A percentile compares a stretch with the other conserved stretches of the same genome.
Evolutionary conservation across 1,140 invertebrate genomes (phyloP).

Genomic region (Drosophila ercepeae): DNA sequence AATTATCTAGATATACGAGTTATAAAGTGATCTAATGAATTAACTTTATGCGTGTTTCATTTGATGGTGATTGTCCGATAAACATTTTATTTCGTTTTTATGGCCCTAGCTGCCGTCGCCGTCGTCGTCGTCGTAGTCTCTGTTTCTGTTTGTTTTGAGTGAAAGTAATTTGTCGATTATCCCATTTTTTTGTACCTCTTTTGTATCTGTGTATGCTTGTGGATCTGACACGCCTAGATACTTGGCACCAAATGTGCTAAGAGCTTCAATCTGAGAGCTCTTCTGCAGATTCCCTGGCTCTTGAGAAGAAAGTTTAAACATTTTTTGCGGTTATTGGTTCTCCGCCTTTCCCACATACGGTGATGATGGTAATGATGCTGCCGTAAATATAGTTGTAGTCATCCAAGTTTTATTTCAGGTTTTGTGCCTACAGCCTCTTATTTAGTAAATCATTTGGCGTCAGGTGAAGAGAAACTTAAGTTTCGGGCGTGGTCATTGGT

Average conservation of each 20-base stretch:
- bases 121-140: no score
- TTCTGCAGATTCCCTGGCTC: constrained; percentile 53
- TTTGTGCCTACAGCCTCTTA: constrained; percentile 37
- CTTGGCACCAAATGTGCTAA: constrained; percentile 45
- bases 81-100: constrained; percentile 64
- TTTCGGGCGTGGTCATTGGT: not conserved
- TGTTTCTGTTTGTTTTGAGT: constrained; percentile 54
- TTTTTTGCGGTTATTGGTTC: constrained; percentile 13
- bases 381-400: constrained; percentile 50
- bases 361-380: constrained; percentile 13
- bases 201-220: constrained; percentile 2
- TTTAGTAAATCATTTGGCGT: constrained; percentile 62
- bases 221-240: constrained; percentile 49
- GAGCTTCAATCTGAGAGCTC: constrained; percentile 28
- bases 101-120: constrained; percentile 29
- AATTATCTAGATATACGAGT: constrained; percentile 53
- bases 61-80: constrained; percentile 58
- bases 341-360: constrained; percentile 16
- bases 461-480: constrained; percentile 38
- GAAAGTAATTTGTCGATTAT: constrained; percentile 72
- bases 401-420: constrained; percentile 43
- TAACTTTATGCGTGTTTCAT: constrained; percentile 53
- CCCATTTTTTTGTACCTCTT: constrained; percentile 17
- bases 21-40: constrained; percentile 62
- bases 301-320: constrained; percentile 64